Base-by-base conservation (phyloP, 2,888 invertebrate genomes). In the Xiphydria camelus region DNA sequence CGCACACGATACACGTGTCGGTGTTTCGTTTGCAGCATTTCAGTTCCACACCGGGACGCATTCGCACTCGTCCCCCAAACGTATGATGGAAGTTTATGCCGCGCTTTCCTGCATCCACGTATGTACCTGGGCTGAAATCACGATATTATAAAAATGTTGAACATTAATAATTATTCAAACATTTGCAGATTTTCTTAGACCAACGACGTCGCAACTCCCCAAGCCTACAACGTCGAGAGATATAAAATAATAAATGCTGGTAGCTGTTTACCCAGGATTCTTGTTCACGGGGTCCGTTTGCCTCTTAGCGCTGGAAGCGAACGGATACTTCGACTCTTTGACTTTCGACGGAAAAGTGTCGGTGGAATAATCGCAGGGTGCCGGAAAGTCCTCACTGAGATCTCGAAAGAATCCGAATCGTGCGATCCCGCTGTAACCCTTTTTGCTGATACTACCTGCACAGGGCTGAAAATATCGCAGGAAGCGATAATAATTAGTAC, bases 1-100 rank as follows among this genome's bases (percentile, higher is more conserved):
- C 62, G 50, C 80, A 80, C 50, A 74, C 65, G 26, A 65, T 62
- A 49, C 80, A 80, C 20, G 54, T 45, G 51, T 80, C 78, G 9
- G 41, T 51, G 29, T 77, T 75, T 39, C 58, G 61, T 7, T 70
- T 63, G 37, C 75, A 67, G 51, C 80, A 80, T 47, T 76, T 70
- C 12, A 76, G 64, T 62, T 77, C 76, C 2, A 79, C 76, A 2
- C 76, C 73, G 19, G 77, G 69, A 22, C 70, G 62, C 64, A 77
- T 69, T 44, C 62, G 68, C 1, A 73, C 71, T 42, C 62, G 61
- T 4, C 79, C 78, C 36, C 75, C 75, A 47, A 80, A 79, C 55
- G 73, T 76, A 37, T 76, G 69, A 35, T 70, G 66, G 44, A 75
- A 76, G 18, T 56, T 56, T n/a, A 77, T 73, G 12, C 51, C 49